Percentiles rank a stretch among this genome's conserved stretches.
Conservation (phyloP, 2,113 vertebrate species). For the Strix aluco region DNA sequence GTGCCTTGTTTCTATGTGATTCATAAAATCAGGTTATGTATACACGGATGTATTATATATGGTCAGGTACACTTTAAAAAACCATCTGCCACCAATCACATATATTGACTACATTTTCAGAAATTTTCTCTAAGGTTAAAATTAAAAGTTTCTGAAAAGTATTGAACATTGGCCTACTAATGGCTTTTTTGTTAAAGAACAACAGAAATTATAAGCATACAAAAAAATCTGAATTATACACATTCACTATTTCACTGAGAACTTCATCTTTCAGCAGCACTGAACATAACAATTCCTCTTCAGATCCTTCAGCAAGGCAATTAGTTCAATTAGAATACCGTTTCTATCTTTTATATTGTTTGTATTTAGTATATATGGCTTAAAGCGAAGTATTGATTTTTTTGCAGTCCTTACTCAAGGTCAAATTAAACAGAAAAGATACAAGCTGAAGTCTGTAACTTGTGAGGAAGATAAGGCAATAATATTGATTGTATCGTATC, state of each 20-base stretch:
- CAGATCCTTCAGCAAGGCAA: slow-evolving; percentile 61
- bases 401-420: slow-evolving; percentile 72
- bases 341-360: slow-evolving; percentile 62
- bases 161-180: not conserved
- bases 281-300: not conserved
- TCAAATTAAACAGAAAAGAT: slow-evolving; percentile 75
- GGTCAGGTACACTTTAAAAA: not conserved
- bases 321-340: slow-evolving; percentile 60
- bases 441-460: slow-evolving; percentile 66
- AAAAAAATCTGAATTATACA: not conserved
- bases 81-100: not conserved
- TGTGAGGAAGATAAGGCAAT: slow-evolving; percentile 70
- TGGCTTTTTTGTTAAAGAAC: not conserved
- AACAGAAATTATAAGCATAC: not conserved
- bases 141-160: not conserved
- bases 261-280: not conserved
- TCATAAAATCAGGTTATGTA: not conserved
- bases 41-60: not conserved
- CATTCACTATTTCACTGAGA: slow-evolving; percentile 33
- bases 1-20: not conserved
- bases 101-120: not conserved
- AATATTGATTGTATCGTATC: slow-evolving; percentile 79
- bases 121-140: not conserved
- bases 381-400: slow-evolving; percentile 72
- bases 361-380: slow-evolving; percentile 60